Conservation (phyloP, 2,113 vertebrate species). For the Irena cyanogastra region DNA sequence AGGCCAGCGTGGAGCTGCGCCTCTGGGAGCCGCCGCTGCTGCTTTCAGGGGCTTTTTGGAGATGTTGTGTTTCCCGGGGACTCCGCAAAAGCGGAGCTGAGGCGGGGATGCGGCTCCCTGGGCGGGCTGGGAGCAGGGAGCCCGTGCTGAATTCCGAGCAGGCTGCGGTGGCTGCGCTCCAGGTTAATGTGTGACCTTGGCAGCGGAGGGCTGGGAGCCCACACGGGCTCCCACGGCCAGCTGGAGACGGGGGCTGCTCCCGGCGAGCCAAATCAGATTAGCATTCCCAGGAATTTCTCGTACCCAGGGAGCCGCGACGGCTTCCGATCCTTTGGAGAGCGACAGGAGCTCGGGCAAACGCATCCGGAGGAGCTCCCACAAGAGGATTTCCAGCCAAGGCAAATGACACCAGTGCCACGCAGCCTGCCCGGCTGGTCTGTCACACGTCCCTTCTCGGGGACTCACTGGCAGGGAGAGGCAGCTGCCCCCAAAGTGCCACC, state of each 20-base stretch:
- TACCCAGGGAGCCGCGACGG: background rate
- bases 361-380: background rate
- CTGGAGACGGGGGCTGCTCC: background rate
- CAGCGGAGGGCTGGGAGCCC: background rate
- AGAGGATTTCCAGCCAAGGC: background rate
- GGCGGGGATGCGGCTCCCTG: background rate
- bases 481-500: background rate
- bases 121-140: background rate
- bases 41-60: background rate
- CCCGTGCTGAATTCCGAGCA: background rate
- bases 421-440: background rate
- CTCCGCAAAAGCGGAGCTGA: background rate
- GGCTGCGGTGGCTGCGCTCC: background rate
- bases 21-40: background rate
- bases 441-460: background rate
- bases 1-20: background rate
- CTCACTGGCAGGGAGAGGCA: background rate
- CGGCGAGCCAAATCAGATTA: background rate
- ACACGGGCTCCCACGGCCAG: rapidly evolving
- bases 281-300: background rate
- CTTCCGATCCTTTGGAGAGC: background rate
- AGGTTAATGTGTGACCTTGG: conserved; percentile 44
- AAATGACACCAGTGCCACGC: background rate
- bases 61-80: background rate
- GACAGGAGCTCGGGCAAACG: rapidly evolving